Conservation (phyloP, 1,140 invertebrate species). For the Potamilus streckersoni region DNA sequence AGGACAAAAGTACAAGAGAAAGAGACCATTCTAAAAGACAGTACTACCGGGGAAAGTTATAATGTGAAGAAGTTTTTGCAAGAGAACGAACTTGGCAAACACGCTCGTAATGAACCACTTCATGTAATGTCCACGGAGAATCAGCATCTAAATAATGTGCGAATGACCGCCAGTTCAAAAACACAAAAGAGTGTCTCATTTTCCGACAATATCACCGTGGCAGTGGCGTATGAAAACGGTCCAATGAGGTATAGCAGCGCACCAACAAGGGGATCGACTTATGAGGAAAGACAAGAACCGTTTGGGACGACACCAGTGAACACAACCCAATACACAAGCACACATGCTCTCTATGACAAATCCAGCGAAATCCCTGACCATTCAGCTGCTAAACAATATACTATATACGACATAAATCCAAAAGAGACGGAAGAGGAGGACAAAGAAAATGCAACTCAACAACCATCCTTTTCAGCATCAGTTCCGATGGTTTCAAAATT, state of each 20-base stretch:
- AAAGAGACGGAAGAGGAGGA: slow-evolving; percentile 17
- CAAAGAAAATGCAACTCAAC: slow-evolving; percentile 4
- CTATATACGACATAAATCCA: slow-evolving; percentile 17
- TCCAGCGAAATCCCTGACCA: slow-evolving; percentile 33
- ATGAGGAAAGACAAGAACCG: slow-evolving; percentile 3
- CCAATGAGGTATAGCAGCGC: slow-evolving; percentile 35
- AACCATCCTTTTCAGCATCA: background rate
- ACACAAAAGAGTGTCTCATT: slow-evolving; percentile 56
- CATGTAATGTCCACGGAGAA: slow-evolving; percentile 59
- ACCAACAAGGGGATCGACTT: slow-evolving; percentile 28
- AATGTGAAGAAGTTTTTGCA: slow-evolving; percentile 66
- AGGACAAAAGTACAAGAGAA: slow-evolving; percentile 55
- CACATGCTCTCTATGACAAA: slow-evolving; percentile 47
- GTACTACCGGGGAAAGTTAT: slow-evolving; percentile 58
- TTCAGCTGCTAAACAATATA: background rate
- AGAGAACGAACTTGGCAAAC: slow-evolving; percentile 50
- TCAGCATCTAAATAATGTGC: slow-evolving; percentile 54
- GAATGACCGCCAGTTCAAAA: slow-evolving; percentile 28
- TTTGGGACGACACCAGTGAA: slow-evolving; percentile 13
- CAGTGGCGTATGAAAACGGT: slow-evolving; percentile 42
- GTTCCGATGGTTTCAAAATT: background rate
- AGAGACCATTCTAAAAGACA: slow-evolving; percentile 53
- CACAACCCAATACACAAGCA: slow-evolving; percentile 53
- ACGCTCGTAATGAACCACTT: slow-evolving; percentile 54
- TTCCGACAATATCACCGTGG: slow-evolving; percentile 52